These are phyloP conservation scores for Gila orcuttii DNA, from an alignment of 2,113 vertebrate species.

Conservation along the genomic window DNA sequence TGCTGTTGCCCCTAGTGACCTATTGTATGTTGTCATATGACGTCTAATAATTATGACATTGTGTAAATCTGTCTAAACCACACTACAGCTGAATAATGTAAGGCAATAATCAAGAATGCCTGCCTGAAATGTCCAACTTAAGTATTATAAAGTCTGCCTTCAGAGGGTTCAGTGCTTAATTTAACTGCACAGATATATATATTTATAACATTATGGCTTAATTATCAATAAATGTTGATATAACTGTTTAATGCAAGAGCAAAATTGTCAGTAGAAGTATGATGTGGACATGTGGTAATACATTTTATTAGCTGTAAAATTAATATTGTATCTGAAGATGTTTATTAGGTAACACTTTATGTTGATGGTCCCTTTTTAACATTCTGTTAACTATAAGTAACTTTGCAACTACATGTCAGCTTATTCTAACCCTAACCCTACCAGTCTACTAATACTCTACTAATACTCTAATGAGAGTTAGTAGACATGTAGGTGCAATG, in stretches of 20 bases:
- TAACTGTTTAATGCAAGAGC: background rate
- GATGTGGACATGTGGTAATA: background rate
- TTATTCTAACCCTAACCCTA: too few species aligned
- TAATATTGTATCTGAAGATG: background rate
- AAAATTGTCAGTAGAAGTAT: background rate
- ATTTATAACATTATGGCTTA: background rate
- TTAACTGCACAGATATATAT: too few species aligned
- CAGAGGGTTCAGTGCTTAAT: background rate
- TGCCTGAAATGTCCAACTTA: background rate
- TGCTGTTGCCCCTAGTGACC: too few species aligned
- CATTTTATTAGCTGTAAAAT: background rate
- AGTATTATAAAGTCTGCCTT: background rate
- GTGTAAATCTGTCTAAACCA: background rate
- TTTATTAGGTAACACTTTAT: background rate
- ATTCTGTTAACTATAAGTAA: too few species aligned
- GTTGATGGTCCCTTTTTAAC: too few species aligned
- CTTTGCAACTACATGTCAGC: too few species aligned
- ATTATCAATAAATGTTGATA: background rate
- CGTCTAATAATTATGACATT: background rate
- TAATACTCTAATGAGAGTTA: too few species aligned
- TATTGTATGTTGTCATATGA: background rate
- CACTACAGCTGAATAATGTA: background rate
- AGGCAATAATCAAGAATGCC: background rate
- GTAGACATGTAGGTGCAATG: too few species aligned
- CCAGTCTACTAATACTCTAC: too few species aligned